Conservation (phyloP, 2,797 vertebrate genomes). For the Cryptoprocta ferox region DNA sequence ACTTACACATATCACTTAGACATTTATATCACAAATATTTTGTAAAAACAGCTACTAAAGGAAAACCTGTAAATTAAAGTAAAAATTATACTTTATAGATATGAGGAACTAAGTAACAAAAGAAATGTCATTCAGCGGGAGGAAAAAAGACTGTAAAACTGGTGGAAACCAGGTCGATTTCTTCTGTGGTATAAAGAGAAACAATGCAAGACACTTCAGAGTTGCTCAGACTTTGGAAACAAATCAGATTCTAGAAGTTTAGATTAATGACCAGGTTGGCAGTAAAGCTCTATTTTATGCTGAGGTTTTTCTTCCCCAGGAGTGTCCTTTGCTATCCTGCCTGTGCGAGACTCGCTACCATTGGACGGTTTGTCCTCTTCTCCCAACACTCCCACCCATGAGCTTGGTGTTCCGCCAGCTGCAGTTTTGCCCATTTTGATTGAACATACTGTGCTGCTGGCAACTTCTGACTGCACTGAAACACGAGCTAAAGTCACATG, state of each 20-base stretch:
- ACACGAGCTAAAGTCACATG: slow-evolving; percentile 87
- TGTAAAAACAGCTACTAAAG: slow-evolving; percentile 23
- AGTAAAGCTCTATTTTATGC: slow-evolving; percentile 42
- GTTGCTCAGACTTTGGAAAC: slow-evolving; percentile 35
- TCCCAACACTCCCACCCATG: slow-evolving; percentile 81
- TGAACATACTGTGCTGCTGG: slow-evolving; percentile 86
- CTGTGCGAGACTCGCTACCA: slow-evolving; percentile 73
- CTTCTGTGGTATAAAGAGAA: slow-evolving; percentile 7
- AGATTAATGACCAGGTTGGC: slow-evolving; percentile 68
- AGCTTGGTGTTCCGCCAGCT: slow-evolving; percentile 87
- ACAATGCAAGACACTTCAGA: background rate
- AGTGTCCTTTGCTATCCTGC: slow-evolving; percentile 70
- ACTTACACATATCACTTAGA: background rate
- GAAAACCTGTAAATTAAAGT: background rate
- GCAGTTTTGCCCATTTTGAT: slow-evolving; percentile 82
- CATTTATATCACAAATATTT: background rate
- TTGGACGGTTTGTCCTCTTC: slow-evolving; percentile 82
- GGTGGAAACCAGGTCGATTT: background rate
- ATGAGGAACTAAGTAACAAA: background rate
- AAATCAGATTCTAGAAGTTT: slow-evolving; percentile 45
- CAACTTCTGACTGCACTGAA: slow-evolving; percentile 84
- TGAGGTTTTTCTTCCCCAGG: slow-evolving; percentile 64
- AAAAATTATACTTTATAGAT: slow-evolving; percentile 36
- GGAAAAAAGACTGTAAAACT: background rate
- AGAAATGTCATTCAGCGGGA: background rate